These are phyloP conservation scores for Magallana gigas DNA, from an alignment of 1,140 invertebrate species.

Conservation along the genomic window DNA sequence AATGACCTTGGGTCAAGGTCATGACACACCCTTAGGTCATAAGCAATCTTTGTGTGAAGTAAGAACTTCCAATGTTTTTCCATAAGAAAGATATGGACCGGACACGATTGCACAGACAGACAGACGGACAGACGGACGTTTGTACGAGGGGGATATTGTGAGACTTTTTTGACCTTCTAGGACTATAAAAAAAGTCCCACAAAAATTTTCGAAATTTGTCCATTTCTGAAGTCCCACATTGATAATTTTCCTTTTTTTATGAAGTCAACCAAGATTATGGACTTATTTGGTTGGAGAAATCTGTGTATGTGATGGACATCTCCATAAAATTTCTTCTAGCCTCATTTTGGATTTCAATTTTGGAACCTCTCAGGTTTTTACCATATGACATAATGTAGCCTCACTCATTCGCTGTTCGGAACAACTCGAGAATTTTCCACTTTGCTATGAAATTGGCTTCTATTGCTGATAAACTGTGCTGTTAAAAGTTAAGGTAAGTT, in stretches of 20 bases:
- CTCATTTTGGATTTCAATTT: constrained; percentile 1
- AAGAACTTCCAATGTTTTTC: too few relatives aligned
- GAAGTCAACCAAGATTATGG: not conserved
- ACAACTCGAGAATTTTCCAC: not conserved
- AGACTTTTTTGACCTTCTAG: not conserved
- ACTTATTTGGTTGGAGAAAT: not conserved
- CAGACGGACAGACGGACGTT: too few relatives aligned
- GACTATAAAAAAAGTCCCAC: not conserved
- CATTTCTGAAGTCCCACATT: not conserved
- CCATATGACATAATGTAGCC: not conserved
- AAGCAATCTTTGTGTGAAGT: too few relatives aligned
- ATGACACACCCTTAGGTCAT: too few relatives aligned
- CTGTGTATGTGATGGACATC: not conserved
- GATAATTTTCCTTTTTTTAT: not conserved
- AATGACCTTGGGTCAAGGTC: too few relatives aligned
- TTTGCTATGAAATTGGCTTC: not conserved
- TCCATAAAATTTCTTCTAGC: not conserved
- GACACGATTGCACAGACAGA: too few relatives aligned
- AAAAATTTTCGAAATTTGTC: not conserved
- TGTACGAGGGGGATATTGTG: not conserved
- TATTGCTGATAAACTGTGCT: not conserved
- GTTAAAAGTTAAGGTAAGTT: not conserved
- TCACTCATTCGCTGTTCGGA: not conserved
- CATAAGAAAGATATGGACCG: too few relatives aligned
- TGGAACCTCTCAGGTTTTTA: not conserved